These are phyloP conservation scores for Phalacrocorax aristotelis DNA, from an alignment of 2,113 vertebrate species.

Conservation along the genomic window DNA sequence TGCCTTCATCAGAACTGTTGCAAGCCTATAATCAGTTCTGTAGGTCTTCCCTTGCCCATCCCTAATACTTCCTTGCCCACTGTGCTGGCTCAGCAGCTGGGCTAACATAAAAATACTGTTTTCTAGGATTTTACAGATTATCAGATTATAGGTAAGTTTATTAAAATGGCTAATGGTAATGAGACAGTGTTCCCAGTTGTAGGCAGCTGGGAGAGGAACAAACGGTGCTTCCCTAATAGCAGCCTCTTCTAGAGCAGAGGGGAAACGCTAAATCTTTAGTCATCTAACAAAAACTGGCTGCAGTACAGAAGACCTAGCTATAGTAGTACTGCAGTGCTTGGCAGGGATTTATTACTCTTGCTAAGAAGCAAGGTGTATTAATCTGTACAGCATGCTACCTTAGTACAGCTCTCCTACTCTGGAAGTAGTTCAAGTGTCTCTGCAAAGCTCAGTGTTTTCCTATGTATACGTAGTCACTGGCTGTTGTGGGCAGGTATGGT, in stretches of 20 bases:
- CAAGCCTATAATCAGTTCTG: not conserved
- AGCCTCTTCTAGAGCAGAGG: not conserved
- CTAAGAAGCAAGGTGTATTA: not conserved
- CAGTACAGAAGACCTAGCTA: not conserved
- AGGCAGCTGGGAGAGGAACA: not conserved
- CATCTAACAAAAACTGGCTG: not conserved
- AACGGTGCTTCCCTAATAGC: not conserved
- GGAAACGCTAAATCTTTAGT: not conserved
- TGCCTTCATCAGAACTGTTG: not conserved
- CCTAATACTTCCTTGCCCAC: not conserved
- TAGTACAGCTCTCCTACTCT: not conserved
- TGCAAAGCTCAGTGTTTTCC: not conserved
- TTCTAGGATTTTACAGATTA: not conserved
- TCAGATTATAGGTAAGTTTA: not conserved
- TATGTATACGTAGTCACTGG: rapidly evolving
- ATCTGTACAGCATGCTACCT: not conserved
- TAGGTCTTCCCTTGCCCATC: not conserved
- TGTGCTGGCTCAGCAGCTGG: not conserved
- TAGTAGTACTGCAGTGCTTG: not conserved
- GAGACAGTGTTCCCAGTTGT: not conserved
- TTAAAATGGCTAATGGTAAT: not conserved
- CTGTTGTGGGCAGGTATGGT: not conserved
- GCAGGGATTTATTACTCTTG: not conserved
- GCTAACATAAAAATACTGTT: not conserved
- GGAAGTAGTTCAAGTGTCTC: not conserved